Percentiles rank a stretch among this genome's conserved stretches.
phyloP scores from a whole-genome alignment of 92 coral and sea anemone genomes.

The Micromussa lordhowensis region DNA sequence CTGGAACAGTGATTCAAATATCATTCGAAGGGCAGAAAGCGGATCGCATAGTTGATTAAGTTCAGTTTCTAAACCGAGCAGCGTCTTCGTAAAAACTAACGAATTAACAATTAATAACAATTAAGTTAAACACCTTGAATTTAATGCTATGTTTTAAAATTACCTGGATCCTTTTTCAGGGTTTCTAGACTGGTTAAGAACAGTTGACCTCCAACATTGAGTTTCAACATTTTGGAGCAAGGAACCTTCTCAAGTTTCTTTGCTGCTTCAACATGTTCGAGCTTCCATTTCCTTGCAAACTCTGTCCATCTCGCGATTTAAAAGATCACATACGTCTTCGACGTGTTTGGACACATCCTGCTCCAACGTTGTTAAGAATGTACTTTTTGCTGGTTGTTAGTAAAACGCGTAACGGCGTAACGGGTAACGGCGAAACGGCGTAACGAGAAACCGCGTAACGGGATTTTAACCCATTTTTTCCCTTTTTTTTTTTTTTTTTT shows the following conservation, averaged over 20 bases:
- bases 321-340: neutral
- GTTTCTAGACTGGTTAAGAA: conserved; percentile 4
- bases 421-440: too few relatives aligned
- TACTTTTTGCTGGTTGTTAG: too few relatives aligned
- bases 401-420: too few relatives aligned
- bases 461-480: too few relatives aligned
- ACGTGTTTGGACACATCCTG: neutral
- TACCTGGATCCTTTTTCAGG: conserved; percentile 5
- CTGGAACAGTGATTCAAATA: too few relatives aligned
- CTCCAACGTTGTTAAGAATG: neutral
- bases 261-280: conserved; percentile 29
- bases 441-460: too few relatives aligned
- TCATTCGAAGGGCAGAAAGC: too few relatives aligned
- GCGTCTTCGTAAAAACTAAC: too few relatives aligned
- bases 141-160: neutral
- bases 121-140: too few relatives aligned
- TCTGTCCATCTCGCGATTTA: neutral
- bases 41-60: too few relatives aligned
- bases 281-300: conserved; percentile 60
- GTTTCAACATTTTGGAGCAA: conserved; percentile 58
- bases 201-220: conserved; percentile 20
- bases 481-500: too few relatives aligned
- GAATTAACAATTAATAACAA: too few relatives aligned
- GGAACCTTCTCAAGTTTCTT: conserved; percentile 62
- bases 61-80: neutral